Evolutionary conservation across 2,113 vertebrate genomes (phyloP).

Genomic region (Ptilonorhynchus violaceus): DNA sequence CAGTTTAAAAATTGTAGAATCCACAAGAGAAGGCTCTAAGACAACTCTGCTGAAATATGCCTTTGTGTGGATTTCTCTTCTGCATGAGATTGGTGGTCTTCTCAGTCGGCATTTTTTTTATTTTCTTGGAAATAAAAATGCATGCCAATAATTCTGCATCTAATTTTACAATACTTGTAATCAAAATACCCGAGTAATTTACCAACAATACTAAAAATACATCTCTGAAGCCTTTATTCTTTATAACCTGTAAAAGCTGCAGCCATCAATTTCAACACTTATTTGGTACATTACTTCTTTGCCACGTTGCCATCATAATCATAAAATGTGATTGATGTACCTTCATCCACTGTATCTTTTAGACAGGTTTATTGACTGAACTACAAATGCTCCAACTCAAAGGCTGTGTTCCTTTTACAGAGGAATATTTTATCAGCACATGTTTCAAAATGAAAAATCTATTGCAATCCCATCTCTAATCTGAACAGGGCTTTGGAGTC

Average conservation of each 20-base stretch:
- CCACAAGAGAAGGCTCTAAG: neutral
- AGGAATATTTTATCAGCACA: neutral
- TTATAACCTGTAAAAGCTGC: neutral
- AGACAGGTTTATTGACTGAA: slow-evolving; percentile 27
- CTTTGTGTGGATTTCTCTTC: neutral
- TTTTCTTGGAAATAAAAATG: neutral
- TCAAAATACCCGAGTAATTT: neutral
- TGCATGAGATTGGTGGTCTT: neutral
- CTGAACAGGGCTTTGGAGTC: neutral
- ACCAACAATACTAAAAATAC: neutral
- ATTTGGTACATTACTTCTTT: slow-evolving; percentile 12
- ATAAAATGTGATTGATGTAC: slow-evolving; percentile 27
- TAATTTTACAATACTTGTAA: neutral
- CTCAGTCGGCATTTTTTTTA: neutral
- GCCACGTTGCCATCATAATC: neutral
- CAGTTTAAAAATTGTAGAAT: neutral
- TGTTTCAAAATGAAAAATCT: neutral
- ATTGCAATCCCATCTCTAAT: neutral
- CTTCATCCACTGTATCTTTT: neutral
- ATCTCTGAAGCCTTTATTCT: neutral
- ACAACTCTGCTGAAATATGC: neutral
- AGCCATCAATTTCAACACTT: slow-evolving; percentile 9
- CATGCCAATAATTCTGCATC: neutral
- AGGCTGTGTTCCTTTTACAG: neutral
- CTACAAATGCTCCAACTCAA: neutral